Evolutionary conservation across 1,140 invertebrate species (phyloP).

Genomic region (Gonioctena quinquepunctata): DNA sequence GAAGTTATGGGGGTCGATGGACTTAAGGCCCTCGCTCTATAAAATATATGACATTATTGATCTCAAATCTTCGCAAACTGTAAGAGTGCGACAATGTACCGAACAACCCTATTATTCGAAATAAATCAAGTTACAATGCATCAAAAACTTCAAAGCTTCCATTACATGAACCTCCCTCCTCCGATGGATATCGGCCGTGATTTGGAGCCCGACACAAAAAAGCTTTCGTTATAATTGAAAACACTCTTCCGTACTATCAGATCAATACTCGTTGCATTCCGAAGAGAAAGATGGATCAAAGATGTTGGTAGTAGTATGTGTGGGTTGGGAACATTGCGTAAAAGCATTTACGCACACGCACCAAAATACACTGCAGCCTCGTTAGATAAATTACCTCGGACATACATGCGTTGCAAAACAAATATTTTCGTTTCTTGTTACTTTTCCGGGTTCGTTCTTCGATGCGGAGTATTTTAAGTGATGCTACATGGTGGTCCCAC

Average conservation of each 20-base stretch:
- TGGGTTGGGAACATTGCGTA: background rate
- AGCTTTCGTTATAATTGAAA: slow-evolving; percentile 7
- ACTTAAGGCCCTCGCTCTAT: too few relatives aligned
- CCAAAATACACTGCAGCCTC: slow-evolving; percentile 17
- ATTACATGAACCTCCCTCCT: background rate
- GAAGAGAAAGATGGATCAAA: background rate
- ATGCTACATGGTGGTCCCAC: background rate
- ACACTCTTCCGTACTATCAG: background rate
- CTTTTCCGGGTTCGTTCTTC: background rate
- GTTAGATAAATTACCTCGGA: slow-evolving; percentile 16
- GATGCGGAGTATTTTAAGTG: background rate
- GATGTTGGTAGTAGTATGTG: background rate
- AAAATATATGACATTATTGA: too few relatives aligned
- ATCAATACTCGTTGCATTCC: slow-evolving; percentile 4
- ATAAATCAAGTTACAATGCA: background rate
- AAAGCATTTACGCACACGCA: background rate
- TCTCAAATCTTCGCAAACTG: too few relatives aligned
- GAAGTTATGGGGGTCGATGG: too few relatives aligned
- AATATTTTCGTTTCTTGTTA: background rate
- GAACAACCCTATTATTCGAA: too few relatives aligned
- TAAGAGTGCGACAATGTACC: too few relatives aligned
- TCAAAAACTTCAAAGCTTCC: background rate
- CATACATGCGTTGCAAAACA: slow-evolving; percentile 16
- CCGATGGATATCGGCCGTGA: background rate
- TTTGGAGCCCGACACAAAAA: slow-evolving; percentile 5